phyloP scores from a whole-genome alignment of 2,797 vertebrate genomes.

The Phyllotis vaccarum region DNA sequence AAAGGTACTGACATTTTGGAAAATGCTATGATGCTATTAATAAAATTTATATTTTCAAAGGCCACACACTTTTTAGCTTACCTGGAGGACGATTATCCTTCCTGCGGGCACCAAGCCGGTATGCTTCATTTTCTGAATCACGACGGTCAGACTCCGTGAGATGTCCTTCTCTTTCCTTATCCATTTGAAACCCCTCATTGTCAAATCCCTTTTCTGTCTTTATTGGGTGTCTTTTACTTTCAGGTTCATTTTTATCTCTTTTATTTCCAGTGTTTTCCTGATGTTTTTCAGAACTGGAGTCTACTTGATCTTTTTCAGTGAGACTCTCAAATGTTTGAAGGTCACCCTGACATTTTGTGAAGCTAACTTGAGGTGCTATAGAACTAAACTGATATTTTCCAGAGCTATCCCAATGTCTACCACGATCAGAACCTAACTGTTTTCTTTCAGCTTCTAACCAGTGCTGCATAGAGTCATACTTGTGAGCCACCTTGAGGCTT shows the following conservation, averaged over 20 bases:
- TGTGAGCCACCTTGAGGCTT: background rate
- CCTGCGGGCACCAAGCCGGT: constrained; percentile 89
- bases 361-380: background rate
- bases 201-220: background rate
- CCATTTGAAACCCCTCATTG: constrained; percentile 21
- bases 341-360: constrained; percentile 42
- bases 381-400: constrained; percentile 20
- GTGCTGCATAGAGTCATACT: constrained; percentile 15
- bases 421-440: constrained; percentile 19
- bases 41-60: background rate
- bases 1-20: constrained; percentile 1
- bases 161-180: background rate
- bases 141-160: background rate
- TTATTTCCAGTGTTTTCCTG: constrained; percentile 24
- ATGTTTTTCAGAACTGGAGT: constrained; percentile 48
- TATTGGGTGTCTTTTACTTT: constrained; percentile 9
- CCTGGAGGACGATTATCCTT: constrained; percentile 95
- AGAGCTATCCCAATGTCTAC: background rate
- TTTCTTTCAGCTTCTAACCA: constrained; percentile 32
- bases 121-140: constrained; percentile 59
- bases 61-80: constrained; percentile 82
- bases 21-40: background rate
- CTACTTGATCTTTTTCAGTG: constrained; percentile 17
- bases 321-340: background rate
- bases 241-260: constrained; percentile 50